Conservation (phyloP, 2,113 vertebrate species). For the Indicator maculatus region DNA sequence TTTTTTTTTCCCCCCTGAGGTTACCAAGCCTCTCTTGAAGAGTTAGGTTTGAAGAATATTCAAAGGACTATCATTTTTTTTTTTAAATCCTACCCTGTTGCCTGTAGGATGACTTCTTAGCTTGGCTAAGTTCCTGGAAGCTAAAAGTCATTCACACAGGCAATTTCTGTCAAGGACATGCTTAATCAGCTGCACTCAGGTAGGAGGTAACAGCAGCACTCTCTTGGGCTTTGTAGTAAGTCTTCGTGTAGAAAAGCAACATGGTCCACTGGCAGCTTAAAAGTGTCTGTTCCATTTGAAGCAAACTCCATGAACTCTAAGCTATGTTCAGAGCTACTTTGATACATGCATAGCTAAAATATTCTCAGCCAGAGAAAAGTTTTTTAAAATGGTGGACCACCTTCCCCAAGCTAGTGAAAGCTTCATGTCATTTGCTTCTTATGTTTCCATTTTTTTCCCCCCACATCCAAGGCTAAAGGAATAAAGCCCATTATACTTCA, state of each 20-base stretch:
- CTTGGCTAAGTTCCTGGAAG: slow-evolving; percentile 52
- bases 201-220: slow-evolving; percentile 23
- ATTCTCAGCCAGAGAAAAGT: slow-evolving; percentile 44
- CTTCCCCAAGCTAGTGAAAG: slow-evolving; percentile 13
- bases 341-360: slow-evolving; percentile 60
- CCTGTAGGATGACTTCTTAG: slow-evolving; percentile 35
- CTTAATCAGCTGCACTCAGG: slow-evolving; percentile 57
- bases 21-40: slow-evolving; percentile 17
- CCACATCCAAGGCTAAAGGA: neutral
- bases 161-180: slow-evolving; percentile 46
- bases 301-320: slow-evolving; percentile 40
- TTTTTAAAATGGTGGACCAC: slow-evolving; percentile 29
- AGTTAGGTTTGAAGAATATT: slow-evolving; percentile 45
- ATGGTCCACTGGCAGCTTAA: slow-evolving; percentile 28
- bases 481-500: slow-evolving; percentile 52
- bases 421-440: neutral
- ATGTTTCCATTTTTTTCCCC: neutral
- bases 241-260: slow-evolving; percentile 52
- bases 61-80: neutral
- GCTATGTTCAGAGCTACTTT: slow-evolving; percentile 54
- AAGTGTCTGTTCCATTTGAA: slow-evolving; percentile 53
- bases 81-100: neutral
- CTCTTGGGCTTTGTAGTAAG: slow-evolving; percentile 65
- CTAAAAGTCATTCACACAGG: slow-evolving; percentile 34
- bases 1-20: slow-evolving; percentile 9